Base-by-base conservation (phyloP, 2,113 vertebrate species). In the Crocuta crocuta region DNA sequence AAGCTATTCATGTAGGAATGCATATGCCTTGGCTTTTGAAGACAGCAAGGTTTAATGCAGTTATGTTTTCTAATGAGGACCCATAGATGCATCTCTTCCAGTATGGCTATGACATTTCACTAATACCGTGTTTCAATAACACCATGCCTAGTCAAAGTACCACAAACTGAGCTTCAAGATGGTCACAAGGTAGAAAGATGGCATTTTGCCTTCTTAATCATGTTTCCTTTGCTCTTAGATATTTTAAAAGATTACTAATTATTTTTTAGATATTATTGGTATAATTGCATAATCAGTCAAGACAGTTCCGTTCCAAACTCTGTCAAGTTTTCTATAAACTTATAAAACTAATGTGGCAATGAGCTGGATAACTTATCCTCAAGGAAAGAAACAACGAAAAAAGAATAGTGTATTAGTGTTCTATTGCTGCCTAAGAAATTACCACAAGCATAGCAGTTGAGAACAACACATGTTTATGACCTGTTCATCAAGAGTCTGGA, bases 81-180 rank as follows among this genome's bases (percentile, higher is more conserved):
- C 98, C 94, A 93, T 95, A 96, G 92, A 96, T 92, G 84, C 85
- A 85, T 98, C 96, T 96, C 73, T 95, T 88, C 86, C 98, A 96
- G 95, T 74, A 94, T 24, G 97, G 95, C 58, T 88, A 11, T 99
- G 99, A 98, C 98, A 98, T 99, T 99, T 99, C 94, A 94, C 2
- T 9, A 61, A 61, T 8, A 61, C 21, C 58, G 8, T 23, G 93
- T 98, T 94, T 98, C 61, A 63, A 95, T 97, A 98, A 94, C 13
- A 26, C 4, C 2, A 7, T 17, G 17, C n/a, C 76, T 81, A 70
- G 48, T 96, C 50, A 96, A 92, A 90, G 94, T n/a, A 92, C 48
- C 71, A 81, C 66, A 53, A 66, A 48, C 92, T 85, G 94, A 98
- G 71, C 50, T 92, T 95, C 91, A 95, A 82, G 28, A 70, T 80